A percentile compares a stretch with the other conserved stretches of the same genome.
Evolutionary conservation across 2,113 vertebrate species (phyloP).

Genomic region (Rhynchopsitta pachyrhyncha): DNA sequence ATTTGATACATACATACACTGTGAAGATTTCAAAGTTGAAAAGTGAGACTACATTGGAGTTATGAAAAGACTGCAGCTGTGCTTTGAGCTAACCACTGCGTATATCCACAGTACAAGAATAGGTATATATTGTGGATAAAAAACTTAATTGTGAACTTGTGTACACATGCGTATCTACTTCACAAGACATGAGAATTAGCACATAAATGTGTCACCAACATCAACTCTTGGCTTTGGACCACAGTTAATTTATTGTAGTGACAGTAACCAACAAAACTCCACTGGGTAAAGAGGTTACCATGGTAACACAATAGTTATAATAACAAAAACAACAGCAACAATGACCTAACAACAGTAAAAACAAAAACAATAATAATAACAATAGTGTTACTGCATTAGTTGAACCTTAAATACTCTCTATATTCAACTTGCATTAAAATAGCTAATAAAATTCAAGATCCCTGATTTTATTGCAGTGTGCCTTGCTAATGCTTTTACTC

Average conservation of each 20-base stretch:
- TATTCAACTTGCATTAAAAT: background rate
- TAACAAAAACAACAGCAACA: background rate
- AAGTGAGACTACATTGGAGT: background rate
- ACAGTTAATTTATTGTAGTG: background rate
- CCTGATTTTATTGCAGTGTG: background rate
- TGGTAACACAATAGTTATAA: background rate
- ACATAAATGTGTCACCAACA: background rate
- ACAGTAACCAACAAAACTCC: background rate
- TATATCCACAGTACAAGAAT: rapidly evolving
- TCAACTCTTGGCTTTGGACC: background rate
- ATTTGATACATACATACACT: background rate
- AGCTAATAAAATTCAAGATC: conserved; percentile 10
- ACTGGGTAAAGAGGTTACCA: background rate
- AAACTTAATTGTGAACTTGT: background rate
- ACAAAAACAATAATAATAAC: background rate
- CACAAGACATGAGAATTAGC: background rate
- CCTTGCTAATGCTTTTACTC: background rate
- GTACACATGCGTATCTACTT: background rate
- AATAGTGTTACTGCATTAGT: background rate
- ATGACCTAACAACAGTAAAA: background rate
- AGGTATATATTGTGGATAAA: background rate
- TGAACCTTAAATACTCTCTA: background rate
- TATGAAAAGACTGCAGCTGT: background rate
- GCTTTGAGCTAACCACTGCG: background rate
- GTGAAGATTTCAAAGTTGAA: background rate